Evolutionary conservation across 2,888 invertebrate species (phyloP), one percentile per base, ranked within the genome.

Genomic region (Ennomos fuscantarius): DNA sequence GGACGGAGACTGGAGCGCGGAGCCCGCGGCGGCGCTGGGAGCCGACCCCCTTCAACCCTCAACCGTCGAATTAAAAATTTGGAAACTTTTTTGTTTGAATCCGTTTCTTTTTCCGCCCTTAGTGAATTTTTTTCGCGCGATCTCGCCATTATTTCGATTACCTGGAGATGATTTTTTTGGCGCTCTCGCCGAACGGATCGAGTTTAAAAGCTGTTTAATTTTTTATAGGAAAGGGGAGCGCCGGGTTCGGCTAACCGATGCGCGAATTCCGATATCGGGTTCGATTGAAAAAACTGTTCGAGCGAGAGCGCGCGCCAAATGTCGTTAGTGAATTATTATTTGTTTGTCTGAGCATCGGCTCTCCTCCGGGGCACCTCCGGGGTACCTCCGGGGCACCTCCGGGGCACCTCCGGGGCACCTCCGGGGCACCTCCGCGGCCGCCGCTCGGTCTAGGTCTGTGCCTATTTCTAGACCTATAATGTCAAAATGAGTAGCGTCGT

Each of bases 101-200:
- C 89, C 88, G 89, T 89, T 90, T 86, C 90, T 92, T 91, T 87
- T 92, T 89, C 88, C 89, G 84, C 90, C 90, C 89, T 87, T 89
- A 84, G 89, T 89, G 89, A 86, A 82, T 91, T 92, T 93, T 92
- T 93, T 92, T 87, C 84, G 86, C 86, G 86, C 81, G 80, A 77
- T 70, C 82, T 84, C 84, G 84, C 88, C 74, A 88, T 90, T 90
- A 87, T 90, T 89, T 86, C 88, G 87, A 87, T 90, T 93, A 93
- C 92, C 92, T 93, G 92, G 65, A 86, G 88, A 84, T 85, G 84
- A 76, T 81, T 89, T 91, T 91, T 83, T 81, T 86, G 70, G 65
- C 78, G 81, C 81, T 81, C 79, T 82, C 79, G 82, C 78, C 81
- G 83, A 82, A 80, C 70, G 76, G 76, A 79, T 82, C 82, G 78